Base-by-base conservation (phyloP, 2,888 invertebrate genomes). In the Chouioia cunea region DNA sequence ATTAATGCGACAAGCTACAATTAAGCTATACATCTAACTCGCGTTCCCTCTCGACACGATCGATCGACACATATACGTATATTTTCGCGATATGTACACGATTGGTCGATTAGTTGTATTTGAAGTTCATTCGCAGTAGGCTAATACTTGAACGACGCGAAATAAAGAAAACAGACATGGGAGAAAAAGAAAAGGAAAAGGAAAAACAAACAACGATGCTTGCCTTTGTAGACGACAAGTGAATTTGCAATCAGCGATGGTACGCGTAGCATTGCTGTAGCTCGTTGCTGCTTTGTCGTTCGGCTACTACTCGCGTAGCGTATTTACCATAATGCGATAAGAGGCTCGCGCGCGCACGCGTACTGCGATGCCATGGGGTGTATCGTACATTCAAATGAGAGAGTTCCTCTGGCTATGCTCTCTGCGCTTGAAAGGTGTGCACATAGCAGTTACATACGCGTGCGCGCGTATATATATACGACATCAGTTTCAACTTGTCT, bases 281-380 rank as follows among this genome's bases (percentile, higher is more conserved):
- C 74, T 73, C 65, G 23, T 36, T 22, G 15, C 20, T 15, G 14
- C 20, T 10, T 15, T 15, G 18, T 16, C n/a, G 74, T 74, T n/a
- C 16, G n/a, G 22, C 36, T 3, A 18, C 14, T 4, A 15, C 23
- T 23, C 16, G 15, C 74, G 81, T 80, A 81, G 15, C 74, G 81
- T 80, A 81, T 82, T 82, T 82, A 81, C 79, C 81, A 82, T 82
- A 82, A 82, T 82, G 78, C 80, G 81, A 80, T 82, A 82, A 82
- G 80, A 78, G 80, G 74, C 76, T 27, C 27, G 27, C 27, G 3
- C 3, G 3, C 6, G 27, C 27, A 27, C 27, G 6, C 27, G 3
- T 6, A 6, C 27, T 27, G 79, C 76, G 76, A 76, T 75, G 76
- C 52, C n/a, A n/a, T n/a, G n/a, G n/a, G n/a, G n/a, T n/a, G 69